Evolutionary conservation across 2,888 invertebrate genomes (phyloP), one percentile per base, ranked within the genome.

Genomic region (Pelosia muscerda): DNA sequence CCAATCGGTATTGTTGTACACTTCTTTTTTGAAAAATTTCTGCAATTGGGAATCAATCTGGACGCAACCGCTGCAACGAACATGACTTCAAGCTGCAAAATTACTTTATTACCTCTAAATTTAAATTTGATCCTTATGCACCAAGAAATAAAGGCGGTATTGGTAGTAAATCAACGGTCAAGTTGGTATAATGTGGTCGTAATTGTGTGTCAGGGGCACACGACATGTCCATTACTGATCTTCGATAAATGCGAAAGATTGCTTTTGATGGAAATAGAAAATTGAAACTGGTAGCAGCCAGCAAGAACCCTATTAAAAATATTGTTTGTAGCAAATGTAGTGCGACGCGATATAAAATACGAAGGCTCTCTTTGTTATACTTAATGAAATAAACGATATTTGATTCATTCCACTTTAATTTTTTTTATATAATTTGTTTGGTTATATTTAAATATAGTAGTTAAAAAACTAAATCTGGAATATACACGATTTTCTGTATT

Each of bases 201-300:
- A 84, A 87, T 87, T 84, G 86, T 75, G 74, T 87, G 87, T 87
- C 87, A 86, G 65, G 62, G 60, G 71, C 87, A 86, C 85, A 78
- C 49, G 49, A 49, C 84, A 77, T 78, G 82, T 81, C 78, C 73
- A 76, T 77, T 79, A 70, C 79, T 65, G 78, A 81, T 68, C 74
- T 63, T 71, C 69, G 77, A 75, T 77, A 75, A 76, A 76, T 74
- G 60, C 69, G 69, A 76, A 65, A 73, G 76, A 83, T 81, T 79
- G 75, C 75, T 78, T 79, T 72, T 73, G 76, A 76, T 28, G 55
- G 26, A 31, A 31, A 58, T 23, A 26, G 61, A 56, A 56, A 66
- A 61, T 56, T 61, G 61, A 66, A 66, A 65, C 60, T 26, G 15
- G 31, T 65, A 49, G 28, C 31, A 5, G 19, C 26, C 31, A 5